These are phyloP conservation scores for Trogon melanurus DNA, from an alignment of 2,113 vertebrate genomes.

Conservation along the genomic window DNA sequence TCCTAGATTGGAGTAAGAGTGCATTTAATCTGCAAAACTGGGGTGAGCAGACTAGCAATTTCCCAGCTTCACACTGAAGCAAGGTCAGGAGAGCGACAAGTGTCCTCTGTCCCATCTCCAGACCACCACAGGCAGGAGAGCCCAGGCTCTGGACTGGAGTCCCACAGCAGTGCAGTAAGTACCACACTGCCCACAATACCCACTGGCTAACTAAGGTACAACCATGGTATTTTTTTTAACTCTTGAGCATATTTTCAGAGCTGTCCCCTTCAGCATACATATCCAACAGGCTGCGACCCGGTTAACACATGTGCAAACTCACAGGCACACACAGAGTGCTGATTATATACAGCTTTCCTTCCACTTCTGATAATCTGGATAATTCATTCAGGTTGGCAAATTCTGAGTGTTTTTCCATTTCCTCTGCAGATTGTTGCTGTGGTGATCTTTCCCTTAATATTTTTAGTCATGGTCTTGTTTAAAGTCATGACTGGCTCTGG, in stretches of 20 bases:
- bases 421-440: conserved; percentile 41
- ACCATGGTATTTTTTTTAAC: neutral
- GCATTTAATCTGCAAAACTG: fast-evolving
- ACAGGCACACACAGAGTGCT: neutral
- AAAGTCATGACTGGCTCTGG: conserved; percentile 22
- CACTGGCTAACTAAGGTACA: neutral
- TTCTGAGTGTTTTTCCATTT: conserved; percentile 6
- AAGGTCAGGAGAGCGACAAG: neutral
- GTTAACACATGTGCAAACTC: neutral
- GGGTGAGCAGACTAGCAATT: neutral
- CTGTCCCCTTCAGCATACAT: neutral
- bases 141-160: neutral
- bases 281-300: neutral
- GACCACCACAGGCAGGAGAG: neutral
- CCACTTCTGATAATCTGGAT: neutral
- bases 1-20: neutral
- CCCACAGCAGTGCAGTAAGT: neutral
- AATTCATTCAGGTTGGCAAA: conserved; percentile 48
- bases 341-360: neutral
- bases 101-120: neutral
- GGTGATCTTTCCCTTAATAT: conserved; percentile 26
- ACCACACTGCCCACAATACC: neutral
- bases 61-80: neutral
- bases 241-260: neutral
- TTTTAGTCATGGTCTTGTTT: conserved; percentile 25